Conservation (phyloP, 1,140 invertebrate genomes). For the Bombus haemorrhoidalis region DNA sequence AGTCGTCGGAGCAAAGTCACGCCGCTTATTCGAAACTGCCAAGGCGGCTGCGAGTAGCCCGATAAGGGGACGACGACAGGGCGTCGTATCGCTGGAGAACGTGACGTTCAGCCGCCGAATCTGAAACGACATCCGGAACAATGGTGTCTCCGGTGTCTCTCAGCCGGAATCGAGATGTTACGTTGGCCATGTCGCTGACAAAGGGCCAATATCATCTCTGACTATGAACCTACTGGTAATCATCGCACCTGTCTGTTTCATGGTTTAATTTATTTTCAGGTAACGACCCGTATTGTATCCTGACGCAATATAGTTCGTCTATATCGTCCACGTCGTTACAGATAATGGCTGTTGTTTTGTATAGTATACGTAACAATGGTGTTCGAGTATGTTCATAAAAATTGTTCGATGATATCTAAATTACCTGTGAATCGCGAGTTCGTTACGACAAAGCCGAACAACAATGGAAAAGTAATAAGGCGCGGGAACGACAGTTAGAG, state of each 20-base stretch:
- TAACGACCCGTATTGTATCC: too few species aligned
- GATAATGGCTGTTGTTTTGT: too few species aligned
- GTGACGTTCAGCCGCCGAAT: slow-evolving; percentile 30
- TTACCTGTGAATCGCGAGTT: too few species aligned
- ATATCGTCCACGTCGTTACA: too few species aligned
- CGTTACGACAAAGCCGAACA: too few species aligned
- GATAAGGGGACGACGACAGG: slow-evolving; percentile 56
- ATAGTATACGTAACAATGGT: too few species aligned
- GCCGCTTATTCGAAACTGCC: slow-evolving; percentile 58
- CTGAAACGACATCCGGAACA: slow-evolving; percentile 41
- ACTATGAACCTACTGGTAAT: slow-evolving; percentile 55
- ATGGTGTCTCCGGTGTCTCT: slow-evolving; percentile 16
- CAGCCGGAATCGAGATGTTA: neutral
- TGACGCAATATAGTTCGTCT: too few species aligned
- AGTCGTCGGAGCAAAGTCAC: slow-evolving; percentile 57
- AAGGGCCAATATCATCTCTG: neutral
- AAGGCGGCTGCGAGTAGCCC: slow-evolving; percentile 57
- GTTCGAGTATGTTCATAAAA: too few species aligned
- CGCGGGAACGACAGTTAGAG: too few species aligned
- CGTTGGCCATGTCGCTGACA: neutral
- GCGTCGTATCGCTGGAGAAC: slow-evolving; percentile 43
- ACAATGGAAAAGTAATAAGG: too few species aligned
- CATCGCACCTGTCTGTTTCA: slow-evolving; percentile 68
- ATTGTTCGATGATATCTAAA: too few species aligned
- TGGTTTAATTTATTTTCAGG: too few species aligned